These are phyloP conservation scores for Emmelina monodactyla DNA, from an alignment of 2,888 invertebrate genomes.

Conservation along the genomic window DNA sequence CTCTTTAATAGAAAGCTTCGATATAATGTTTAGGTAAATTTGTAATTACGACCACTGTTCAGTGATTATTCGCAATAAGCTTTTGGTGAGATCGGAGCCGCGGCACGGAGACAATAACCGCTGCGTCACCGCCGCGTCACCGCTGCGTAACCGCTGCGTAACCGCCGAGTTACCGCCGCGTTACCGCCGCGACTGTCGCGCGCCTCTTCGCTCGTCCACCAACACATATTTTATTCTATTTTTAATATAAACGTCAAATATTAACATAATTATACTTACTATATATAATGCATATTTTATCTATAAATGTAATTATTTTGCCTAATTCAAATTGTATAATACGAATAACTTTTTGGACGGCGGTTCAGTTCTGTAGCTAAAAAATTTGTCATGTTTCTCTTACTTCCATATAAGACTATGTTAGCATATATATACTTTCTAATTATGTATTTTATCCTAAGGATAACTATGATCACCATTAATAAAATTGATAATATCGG, in stretches of 20 bases:
- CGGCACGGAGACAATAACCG: conserved; percentile 40
- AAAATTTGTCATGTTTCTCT: conserved; percentile 39
- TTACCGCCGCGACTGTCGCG: conserved; percentile 31
- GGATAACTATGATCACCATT: conserved; percentile 60
- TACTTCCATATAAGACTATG: conserved; percentile 63
- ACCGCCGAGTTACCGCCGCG: conserved; percentile 17
- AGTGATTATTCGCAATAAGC: conserved; percentile 25
- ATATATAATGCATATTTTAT: conserved; percentile 61
- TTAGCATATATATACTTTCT: conserved; percentile 64
- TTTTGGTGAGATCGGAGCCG: conserved; percentile 15
- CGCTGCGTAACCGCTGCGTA: conserved; percentile 27
- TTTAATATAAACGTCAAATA: conserved; percentile 66
- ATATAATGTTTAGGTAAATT: conserved; percentile 14
- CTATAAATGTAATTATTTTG: conserved; percentile 64
- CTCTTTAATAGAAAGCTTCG: conserved; percentile 37
- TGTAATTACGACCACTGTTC: conserved; percentile 23
- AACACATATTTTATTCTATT: conserved; percentile 64
- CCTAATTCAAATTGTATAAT: conserved; percentile 66
- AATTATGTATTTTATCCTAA: conserved; percentile 65
- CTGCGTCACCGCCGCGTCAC: conserved; percentile 21
- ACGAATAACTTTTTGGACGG: conserved; percentile 57
- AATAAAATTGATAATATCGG: conserved; percentile 55
- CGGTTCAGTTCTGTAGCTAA: conserved; percentile 56
- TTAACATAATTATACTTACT: conserved; percentile 62
- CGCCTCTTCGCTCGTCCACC: conserved; percentile 58